A percentile compares a stretch with the other conserved stretches of the same genome.
Conservation (phyloP, 2,797 vertebrate genomes). For the Oreochromis grahami region DNA sequence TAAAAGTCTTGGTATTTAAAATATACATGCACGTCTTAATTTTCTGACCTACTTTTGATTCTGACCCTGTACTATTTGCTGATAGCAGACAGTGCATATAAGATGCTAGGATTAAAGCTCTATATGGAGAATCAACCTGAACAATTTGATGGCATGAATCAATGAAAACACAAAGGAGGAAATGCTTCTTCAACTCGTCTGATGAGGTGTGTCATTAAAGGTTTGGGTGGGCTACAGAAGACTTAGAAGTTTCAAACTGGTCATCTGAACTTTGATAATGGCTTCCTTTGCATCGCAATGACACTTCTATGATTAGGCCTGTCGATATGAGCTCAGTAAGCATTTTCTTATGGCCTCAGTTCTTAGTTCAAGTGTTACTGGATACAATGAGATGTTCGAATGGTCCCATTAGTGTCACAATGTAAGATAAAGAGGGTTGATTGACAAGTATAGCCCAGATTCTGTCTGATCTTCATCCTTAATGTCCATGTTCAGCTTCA, state of each 20-base stretch:
- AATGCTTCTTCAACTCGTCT: not conserved
- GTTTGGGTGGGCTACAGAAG: not conserved
- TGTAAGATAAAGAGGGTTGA: not conserved
- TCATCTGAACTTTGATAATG: not conserved
- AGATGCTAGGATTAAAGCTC: not conserved
- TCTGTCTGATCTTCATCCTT: not conserved
- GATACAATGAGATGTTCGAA: not conserved
- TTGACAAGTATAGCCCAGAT: not conserved
- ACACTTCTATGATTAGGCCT: not conserved
- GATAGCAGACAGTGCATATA: not conserved
- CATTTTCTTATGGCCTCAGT: not conserved
- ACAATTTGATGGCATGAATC: not conserved
- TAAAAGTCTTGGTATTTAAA: not conserved
- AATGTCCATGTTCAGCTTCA: not conserved
- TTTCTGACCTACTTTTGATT: too few species aligned
- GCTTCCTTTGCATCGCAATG: not conserved
- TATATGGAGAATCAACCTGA: not conserved
- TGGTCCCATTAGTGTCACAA: not conserved
- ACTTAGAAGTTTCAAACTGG: not conserved
- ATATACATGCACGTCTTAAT: too few species aligned
- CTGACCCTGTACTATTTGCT: too few species aligned
- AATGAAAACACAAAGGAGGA: not conserved
- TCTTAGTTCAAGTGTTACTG: not conserved
- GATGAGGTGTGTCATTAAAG: not conserved
- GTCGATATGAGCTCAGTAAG: not conserved